Evolutionary conservation across 2,888 invertebrate genomes (phyloP), one percentile per base, ranked within the genome.

Genomic region (Meganola albula): DNA sequence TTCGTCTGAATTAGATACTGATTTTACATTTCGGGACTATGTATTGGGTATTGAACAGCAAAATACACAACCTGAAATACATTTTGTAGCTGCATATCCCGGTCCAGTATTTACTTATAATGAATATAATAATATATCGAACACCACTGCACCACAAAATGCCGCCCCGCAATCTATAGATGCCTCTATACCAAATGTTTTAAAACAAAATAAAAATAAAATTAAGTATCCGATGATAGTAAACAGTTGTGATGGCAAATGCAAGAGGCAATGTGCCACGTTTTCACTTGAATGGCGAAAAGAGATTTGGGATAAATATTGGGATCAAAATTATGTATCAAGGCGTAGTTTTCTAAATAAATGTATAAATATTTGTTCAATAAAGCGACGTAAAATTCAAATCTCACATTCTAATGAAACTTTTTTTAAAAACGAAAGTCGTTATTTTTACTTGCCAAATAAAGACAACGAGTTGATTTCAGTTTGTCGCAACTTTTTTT

Each of bases 161-260:
- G n/a, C n/a, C n/a, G n/a, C n/a, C n/a, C n/a, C n/a, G n/a, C n/a
- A n/a, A n/a, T n/a, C n/a, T n/a, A n/a, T n/a, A n/a, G n/a, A n/a
- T n/a, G n/a, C n/a, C n/a, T n/a, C n/a, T n/a, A n/a, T n/a, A n/a
- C n/a, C n/a, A n/a, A n/a, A n/a, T n/a, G n/a, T n/a, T n/a, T n/a
- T n/a, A 12, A 34, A 24, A 28, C 27, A 31, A 24, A 31, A 27
- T 13, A 31, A 36, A 31, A 24, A 36, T 36, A 36, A 34, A 24
- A 27, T 11, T 20, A 39, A 39, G 29, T 24, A 34, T 10, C 34
- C 38, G 21, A 34, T 39, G 24, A 38, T 31, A 26, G 20, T 18
- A 25, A 34, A 34, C 13, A 34, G 31, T 34, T 39, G 39, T 31
- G 31, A 39, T 23, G 31, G 31, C 5, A 39, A 39, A 35, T 34